These are phyloP conservation scores for Cuniculus paca DNA, from an alignment of 2,797 vertebrate species.

Conservation along the genomic window DNA sequence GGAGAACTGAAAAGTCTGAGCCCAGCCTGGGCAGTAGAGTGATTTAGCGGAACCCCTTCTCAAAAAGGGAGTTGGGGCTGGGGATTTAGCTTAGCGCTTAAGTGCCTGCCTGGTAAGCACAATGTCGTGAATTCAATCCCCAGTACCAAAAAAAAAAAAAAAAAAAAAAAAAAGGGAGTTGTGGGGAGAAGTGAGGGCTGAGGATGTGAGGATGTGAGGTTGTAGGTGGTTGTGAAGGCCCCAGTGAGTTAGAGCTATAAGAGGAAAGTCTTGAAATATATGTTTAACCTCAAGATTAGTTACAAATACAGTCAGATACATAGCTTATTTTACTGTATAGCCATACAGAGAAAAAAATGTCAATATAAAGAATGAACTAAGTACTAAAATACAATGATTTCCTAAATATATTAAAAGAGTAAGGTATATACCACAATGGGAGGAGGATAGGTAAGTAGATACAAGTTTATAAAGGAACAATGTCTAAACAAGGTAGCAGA, in stretches of 20 bases:
- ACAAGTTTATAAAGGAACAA: not conserved
- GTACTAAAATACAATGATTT: not conserved
- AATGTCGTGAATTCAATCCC: too few species aligned
- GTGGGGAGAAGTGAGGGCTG: not conserved
- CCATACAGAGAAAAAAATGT: slow-evolving; percentile 44
- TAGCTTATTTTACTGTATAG: not conserved
- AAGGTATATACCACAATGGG: not conserved
- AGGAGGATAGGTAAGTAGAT: not conserved
- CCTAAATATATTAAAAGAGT: not conserved
- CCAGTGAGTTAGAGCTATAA: not conserved
- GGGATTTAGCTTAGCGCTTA: too few species aligned
- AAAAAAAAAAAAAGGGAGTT: not conserved
- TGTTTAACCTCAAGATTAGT: slow-evolving; percentile 38
- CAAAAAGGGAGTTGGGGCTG: not conserved
- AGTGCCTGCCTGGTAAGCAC: too few species aligned
- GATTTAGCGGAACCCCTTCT: not conserved
- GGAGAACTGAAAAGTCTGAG: not conserved
- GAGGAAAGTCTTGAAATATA: slow-evolving; percentile 54
- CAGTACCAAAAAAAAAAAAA: too few species aligned
- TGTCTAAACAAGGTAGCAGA: slow-evolving; percentile 9
- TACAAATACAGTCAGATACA: slow-evolving; percentile 35
- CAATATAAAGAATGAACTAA: slow-evolving; percentile 54
- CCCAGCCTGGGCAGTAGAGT: not conserved
- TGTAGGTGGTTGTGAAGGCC: not conserved
- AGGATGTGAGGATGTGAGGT: not conserved